Evolutionary conservation across 2,797 vertebrate species (phyloP).

Genomic region (Chaenodraco wilsoni): DNA sequence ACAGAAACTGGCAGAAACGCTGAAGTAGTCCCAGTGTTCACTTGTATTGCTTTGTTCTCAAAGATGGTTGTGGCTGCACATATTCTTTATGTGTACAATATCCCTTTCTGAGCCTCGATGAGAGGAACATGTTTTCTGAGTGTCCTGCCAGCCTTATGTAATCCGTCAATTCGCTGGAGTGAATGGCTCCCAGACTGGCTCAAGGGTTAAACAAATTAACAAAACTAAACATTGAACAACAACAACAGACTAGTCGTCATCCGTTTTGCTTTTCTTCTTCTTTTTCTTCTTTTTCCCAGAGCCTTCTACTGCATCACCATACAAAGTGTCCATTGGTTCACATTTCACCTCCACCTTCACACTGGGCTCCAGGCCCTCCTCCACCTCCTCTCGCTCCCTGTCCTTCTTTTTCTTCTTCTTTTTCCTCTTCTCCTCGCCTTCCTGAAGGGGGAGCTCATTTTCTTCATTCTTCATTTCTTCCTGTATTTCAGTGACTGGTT

Average conservation of each 20-base stretch:
- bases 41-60: neutral
- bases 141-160: constrained; percentile 22
- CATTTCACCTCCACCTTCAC: constrained; percentile 60
- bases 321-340: constrained; percentile 48
- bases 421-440: constrained; percentile 65
- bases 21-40: neutral
- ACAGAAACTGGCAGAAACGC: constrained; percentile 14
- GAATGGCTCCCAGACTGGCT: neutral
- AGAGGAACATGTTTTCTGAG: constrained; percentile 25
- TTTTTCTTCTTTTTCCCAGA: constrained; percentile 73
- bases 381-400: constrained; percentile 50
- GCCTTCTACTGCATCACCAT: constrained; percentile 25
- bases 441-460: neutral
- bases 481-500: constrained; percentile 21
- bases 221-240: constrained; percentile 15
- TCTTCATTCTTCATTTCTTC: neutral
- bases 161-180: neutral
- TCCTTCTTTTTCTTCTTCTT: constrained; percentile 70
- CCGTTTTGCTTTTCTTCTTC: constrained; percentile 51
- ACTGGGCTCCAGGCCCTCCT: constrained; percentile 46
- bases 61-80: constrained; percentile 10
- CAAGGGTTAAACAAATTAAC: constrained; percentile 12
- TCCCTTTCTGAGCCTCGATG: constrained; percentile 7
- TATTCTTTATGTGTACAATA: constrained; percentile 6
- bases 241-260: constrained; percentile 49